Evolutionary conservation across 2,797 vertebrate genomes (phyloP), one percentile per base, ranked within the genome.

Genomic region (Scleropages formosus): DNA sequence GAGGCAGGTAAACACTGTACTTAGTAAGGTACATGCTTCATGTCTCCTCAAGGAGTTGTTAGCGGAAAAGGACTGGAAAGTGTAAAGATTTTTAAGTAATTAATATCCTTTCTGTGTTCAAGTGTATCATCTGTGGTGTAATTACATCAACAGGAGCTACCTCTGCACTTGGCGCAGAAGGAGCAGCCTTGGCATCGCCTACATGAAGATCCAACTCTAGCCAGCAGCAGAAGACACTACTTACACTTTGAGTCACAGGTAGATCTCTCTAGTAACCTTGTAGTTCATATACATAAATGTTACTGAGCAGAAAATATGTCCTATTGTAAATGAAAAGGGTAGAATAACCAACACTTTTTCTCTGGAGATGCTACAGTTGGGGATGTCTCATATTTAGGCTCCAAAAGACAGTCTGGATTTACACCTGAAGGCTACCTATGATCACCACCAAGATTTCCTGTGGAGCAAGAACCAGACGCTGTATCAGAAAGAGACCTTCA

Each of bases 151-250:
- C 87, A 96, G 94, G 92, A 76, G 78, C 58, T 12, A 11, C 44
- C 91, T 4, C 76, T 82, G 31, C 91, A 94, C 67, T 73, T 93
- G 0, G 86, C 86, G 44, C 93, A 95, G 72, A 88, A 82, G 15
- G 89, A 92, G 22, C 88, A 95, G 26, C 93, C 95, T 0, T 95
- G 95, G 95, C 86, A 80, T 68, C 90, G 87, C 6, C 91, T 96
- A 20, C 81, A 87, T 61, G 76, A 85, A 46, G 72, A 75, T 7
- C 81, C 84, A 4, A 96, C 94, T 0, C 0, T 80, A 15, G 79
- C 91, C 72, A 94, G 93, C 80, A 84, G 76, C 62, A 87, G 77
- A 46, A 82, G 82, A 66, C 88, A 83, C 16, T 76, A 78, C 2
- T 78, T 70, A 49, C 81, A 88, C 73, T 59, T 51, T 22, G 86